Evolutionary conservation across 2,888 invertebrate genomes (phyloP), one percentile per base, ranked within the genome.

Genomic region (Ischnura elegans): DNA sequence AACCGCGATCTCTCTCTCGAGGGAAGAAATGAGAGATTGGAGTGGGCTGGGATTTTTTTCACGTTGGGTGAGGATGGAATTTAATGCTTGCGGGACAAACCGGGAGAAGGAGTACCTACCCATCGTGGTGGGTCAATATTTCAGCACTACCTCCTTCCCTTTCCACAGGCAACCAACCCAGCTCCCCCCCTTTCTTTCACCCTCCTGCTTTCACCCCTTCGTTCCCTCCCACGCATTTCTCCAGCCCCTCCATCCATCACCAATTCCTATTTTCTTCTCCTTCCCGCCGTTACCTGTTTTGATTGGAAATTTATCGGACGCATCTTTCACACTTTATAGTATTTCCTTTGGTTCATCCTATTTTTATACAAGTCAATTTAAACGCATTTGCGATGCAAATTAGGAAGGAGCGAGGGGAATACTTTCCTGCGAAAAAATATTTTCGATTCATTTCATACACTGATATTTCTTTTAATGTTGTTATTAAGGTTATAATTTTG

Each of bases 91-190:
- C 5, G 1, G 45, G n/a, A 19, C 2, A 10, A 21, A 45, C 4
- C n/a, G 43, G 45, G 36, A 29, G 42, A 0, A 29, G 8, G 86
- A 21, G 86, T 43, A n/a, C 25, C 45, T 45, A n/a, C 25, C 45
- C n/a, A 6, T 45, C 45, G 86, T 25, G 21, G 45, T 90, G 90
- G 90, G 90, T 90, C 90, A 90, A 90, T 90, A 90, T 61, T 90
- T 61, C 55, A 90, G 90, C 87, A n/a, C 42, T 55, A 36, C 55
- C 42, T 4, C 87, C 55, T 19, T 29, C 42, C 51, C 21, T 36
- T 25, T 2, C 55, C 0, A 2, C 29, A 6, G 5, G 25, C 61
- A 6, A 61, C 5, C 4, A 19, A 61, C 13, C 76, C 76, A 8
- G 21, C 51, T 42, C 55, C 55, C 10, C 21, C 87, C 5, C 29